Evolutionary conservation across 2,888 invertebrate species (phyloP), one percentile per base, ranked within the genome.

Genomic region (Acanthoscelides obtectus): DNA sequence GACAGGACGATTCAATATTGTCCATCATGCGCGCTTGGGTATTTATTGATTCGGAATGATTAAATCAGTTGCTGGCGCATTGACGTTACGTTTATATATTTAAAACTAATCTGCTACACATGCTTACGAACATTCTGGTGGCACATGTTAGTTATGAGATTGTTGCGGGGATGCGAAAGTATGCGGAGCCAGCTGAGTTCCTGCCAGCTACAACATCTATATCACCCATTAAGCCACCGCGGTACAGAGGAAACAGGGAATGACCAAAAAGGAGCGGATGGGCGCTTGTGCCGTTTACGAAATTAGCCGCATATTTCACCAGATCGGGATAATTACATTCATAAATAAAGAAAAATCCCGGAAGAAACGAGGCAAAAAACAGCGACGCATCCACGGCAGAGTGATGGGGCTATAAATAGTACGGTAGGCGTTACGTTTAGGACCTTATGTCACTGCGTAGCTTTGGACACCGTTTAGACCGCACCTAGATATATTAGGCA

Each of bases 281-380:
- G 66, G 20, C 22, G 66, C 66, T 20, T 22, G 22, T 22, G 22
- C 21, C 22, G 66, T 22, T 66, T 22, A 66, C 66, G 22, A 66
- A 21, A 66, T 68, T 27, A 45, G 21, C 20, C 20, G 20, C 45
- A 71, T 70, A 71, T 70, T 69, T 70, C 72, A 72, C 63, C 63
- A 70, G n/a, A 45, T 22, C 22, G 22, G 70, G 70, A 72, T 72
- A 72, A 72, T 72, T 72, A 65, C 72, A 69, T 69, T 70, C 69
- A 72, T 70, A 72, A 70, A 70, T 72, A 72, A 72, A 69, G 72
- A 72, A 69, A 68, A 70, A 66, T 22, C 66, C 66, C 22, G 22
- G 22, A 66, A 22, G 21, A 66, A 66, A 66, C 22, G 20, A 12
- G 21, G 22, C 21, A 20, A 21, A 66, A 66, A 66, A 66, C 8